Base-by-base conservation (phyloP, 2,797 vertebrate species). In the Petrocephalus schoutedeni region DNA sequence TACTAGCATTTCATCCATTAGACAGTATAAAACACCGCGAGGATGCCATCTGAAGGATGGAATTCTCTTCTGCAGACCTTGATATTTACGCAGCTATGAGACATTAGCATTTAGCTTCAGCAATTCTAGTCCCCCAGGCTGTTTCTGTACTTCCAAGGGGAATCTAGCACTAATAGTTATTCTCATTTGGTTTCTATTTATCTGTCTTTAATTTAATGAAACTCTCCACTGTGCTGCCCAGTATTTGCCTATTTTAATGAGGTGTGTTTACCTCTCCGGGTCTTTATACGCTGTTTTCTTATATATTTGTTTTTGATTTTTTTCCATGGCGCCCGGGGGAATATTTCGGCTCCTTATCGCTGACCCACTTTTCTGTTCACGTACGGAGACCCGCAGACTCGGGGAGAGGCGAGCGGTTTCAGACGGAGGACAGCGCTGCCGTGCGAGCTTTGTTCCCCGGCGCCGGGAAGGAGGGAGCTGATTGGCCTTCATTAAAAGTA, bases 241-340 rank as follows among this genome's bases (percentile, higher is more conserved):
- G 28, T 32, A 23, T 67, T 32, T 67, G 61, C 23, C 61, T 67
- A 32, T 67, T 74, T 74, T 74, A 74, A 41, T 74, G 28, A 74
- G 67, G 67, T 74, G 12, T 74, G 67, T 74, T 74, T 14, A 41
- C 67, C 67, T 32, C 32, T 74, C 71, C 36, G 7, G 71, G 71
- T 74, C 71, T 74, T 74, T 74, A 83, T 83, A 3, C 16, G 12
- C 32, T 82, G 74, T 87, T 87, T 82, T 77, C 54, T 83, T 87
- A 49, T 12, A 36, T 54, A 41, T 77, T 54, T 87, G 23, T 32
- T n/a, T 41, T 80, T 87, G 12, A 41, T 74, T 57, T 59, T 10
- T 49, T 64, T 21, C 49, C n/a, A 57, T 54, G 28, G n/a, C 41
- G 45, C 32, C 54, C 87, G 51, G 54, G 12, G 32, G 87, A 59